Percentiles rank a stretch among this genome's conserved stretches.
Conservation (phyloP, 2,888 invertebrate genomes). For the Rapana venosa region DNA sequence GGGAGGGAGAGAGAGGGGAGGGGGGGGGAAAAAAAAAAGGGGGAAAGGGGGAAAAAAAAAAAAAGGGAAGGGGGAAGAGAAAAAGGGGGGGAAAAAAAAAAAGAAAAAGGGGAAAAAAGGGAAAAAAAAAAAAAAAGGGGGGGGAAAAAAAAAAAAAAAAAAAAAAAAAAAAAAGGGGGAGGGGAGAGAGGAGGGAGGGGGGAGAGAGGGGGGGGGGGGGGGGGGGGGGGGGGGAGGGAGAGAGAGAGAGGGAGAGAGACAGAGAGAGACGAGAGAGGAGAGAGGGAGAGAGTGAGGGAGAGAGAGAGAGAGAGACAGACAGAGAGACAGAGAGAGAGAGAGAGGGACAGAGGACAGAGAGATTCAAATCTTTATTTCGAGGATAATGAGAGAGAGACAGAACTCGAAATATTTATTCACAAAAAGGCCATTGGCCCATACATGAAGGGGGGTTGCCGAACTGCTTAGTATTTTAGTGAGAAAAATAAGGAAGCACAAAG, state of each 20-base stretch:
- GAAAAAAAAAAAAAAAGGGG: not conserved
- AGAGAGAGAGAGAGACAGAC: not conserved
- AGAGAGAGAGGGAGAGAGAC: constrained; percentile 6
- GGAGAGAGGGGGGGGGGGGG: not conserved
- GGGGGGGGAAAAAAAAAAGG: not conserved
- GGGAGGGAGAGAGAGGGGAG: constrained; percentile 9
- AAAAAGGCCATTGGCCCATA: too few species aligned
- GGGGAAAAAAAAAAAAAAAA: not conserved
- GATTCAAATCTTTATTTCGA: too few species aligned
- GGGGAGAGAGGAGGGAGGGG: not conserved
- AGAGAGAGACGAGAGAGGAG: not conserved
- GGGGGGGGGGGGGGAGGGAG: not conserved
- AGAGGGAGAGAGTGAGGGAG: not conserved
- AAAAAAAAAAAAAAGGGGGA: not conserved
- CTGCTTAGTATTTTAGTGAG: too few species aligned
- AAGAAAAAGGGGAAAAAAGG: not conserved
- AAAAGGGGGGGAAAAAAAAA: not conserved
- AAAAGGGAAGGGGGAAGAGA: not conserved
- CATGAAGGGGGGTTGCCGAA: too few species aligned
- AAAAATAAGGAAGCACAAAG: too few species aligned
- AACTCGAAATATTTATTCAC: too few species aligned
- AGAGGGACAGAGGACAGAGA: not conserved
- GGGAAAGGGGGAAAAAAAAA: not conserved
- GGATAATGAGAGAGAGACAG: too few species aligned
- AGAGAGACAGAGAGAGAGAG: not conserved